Evolutionary conservation across 2,888 invertebrate genomes (phyloP), one percentile per base, ranked within the genome.

Genomic region (Gonocerus acuteangulatus): DNA sequence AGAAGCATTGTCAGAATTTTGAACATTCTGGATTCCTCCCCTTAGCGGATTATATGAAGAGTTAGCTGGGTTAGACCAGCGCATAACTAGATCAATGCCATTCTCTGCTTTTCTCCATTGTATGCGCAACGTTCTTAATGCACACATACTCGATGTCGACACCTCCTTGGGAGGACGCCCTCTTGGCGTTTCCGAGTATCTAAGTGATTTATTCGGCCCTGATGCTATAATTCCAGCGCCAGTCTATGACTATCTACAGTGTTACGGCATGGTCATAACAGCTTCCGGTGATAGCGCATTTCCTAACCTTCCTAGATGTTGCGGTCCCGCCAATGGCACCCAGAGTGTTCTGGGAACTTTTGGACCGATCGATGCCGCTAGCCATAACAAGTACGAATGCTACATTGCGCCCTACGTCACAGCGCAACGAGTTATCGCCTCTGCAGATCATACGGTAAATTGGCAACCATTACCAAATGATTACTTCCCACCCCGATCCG

Each of bases 321-420:
- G 18, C n/a, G 34, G 27, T 7, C 49, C 49, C 1, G 27, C 49
- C 15, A 11, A 32, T 2, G 49, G 49, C 16, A 13, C 23, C 2
- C n/a, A 23, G 2, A n/a, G 3, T 1, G 48, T 23, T 6, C 2
- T 11, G 1, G 48, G 48, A 2, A n/a, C 48, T 2, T 48, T 15
- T 15, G 48, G 48, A 7, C 1, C 1, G 15, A 48, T 48, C 2
- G 23, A 2, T n/a, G 27, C 2, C 9, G 9, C 3, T 11, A 23
- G 23, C 15, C 48, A 48, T 13, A 48, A 48, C 23, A 48, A 48
- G 15, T 48, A 48, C 27, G 27, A 48, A 27, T 48, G 48, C 23
- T 48, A 48, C 16, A 7, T 48, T n/a, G 6, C 23, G 6, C 48
- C 48, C 2, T 48, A 48, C 15, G 27, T 48, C 1, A 48, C 27